These are phyloP conservation scores for Troglohyphantes excavatus DNA, from an alignment of 2,888 invertebrate genomes.

Conservation along the genomic window DNA sequence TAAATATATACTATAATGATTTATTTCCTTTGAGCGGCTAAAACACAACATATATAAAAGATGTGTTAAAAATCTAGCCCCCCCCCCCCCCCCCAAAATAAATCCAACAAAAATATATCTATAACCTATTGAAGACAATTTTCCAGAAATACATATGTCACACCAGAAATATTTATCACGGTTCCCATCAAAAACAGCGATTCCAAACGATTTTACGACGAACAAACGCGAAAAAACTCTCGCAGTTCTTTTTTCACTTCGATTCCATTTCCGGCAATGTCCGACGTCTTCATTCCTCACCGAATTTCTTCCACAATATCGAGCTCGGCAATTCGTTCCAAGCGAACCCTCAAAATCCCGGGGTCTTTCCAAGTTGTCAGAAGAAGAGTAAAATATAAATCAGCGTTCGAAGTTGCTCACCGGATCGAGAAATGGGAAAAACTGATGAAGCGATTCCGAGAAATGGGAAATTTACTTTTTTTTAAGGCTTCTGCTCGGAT, in stretches of 20 bases:
- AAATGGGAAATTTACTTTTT: slow-evolving; percentile 46
- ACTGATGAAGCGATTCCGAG: slow-evolving; percentile 31
- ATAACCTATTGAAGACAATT: neutral
- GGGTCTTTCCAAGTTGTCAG: neutral
- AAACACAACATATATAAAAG: too few relatives aligned
- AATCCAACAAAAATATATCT: too few relatives aligned
- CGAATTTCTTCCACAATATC: neutral
- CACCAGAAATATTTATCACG: neutral
- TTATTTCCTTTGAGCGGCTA: too few relatives aligned
- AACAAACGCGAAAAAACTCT: neutral
- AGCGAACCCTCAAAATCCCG: neutral
- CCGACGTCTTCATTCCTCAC: neutral
- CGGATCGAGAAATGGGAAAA: slow-evolving; percentile 40
- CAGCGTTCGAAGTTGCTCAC: neutral
- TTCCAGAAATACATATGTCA: neutral
- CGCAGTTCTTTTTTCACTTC: neutral
- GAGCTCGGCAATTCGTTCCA: neutral
- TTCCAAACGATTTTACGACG: neutral
- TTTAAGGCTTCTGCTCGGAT: neutral
- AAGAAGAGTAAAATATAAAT: slow-evolving; percentile 23
- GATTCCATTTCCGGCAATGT: neutral
- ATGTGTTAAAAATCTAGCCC: too few relatives aligned
- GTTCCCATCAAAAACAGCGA: neutral
- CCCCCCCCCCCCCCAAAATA: too few relatives aligned
- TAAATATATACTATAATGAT: too few relatives aligned